Evolutionary conservation across 2,797 vertebrate species (phyloP), one percentile per base, ranked within the genome.

Genomic region (Tiaroga cobitis): DNA sequence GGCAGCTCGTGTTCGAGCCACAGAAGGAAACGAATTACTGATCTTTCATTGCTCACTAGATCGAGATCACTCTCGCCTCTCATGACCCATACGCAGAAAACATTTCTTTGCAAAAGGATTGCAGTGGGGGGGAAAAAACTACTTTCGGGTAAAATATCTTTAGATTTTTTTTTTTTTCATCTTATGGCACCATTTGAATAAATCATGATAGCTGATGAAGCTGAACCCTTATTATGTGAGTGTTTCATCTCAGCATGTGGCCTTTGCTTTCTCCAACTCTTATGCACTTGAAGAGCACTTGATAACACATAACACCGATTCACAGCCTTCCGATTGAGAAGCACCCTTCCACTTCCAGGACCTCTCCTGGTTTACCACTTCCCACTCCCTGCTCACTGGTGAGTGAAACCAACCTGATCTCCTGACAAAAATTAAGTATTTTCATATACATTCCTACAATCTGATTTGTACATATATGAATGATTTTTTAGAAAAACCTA

Each of bases 211-310:
- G 84, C 82, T 19, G 82, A 76, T 68, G 49, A 78, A 88, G 80
- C 79, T 82, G 73, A 91, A 84, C 78, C 87, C 75, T 70, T 88
- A 89, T 88, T 88, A 87, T 84, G 67, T 54, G 76, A 87, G 72
- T 46, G 81, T 89, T 89, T 90, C 81, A 90, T 91, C 88, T 89
- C 85, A 81, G 88, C 76, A 84, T 87, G 91, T 65, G 81, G 84
- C 78, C 51, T 54, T 80, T 88, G 81, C 76, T 65, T 82, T 70
- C 68, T 74, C 65, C 54, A 41, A 81, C 82, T 82, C 82, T 76
- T 56, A 74, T 43, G 80, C 74, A 76, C 75, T 39, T 72, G 72
- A 70, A 82, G 32, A 77, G 32, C 73, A 81, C 74, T 41, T 75
- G 83, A 85, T 78, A 73, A 74, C 59, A 56, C 32, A 77, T 74